phyloP scores from a whole-genome alignment of 2,797 vertebrate species.

The Psittacula echo region DNA sequence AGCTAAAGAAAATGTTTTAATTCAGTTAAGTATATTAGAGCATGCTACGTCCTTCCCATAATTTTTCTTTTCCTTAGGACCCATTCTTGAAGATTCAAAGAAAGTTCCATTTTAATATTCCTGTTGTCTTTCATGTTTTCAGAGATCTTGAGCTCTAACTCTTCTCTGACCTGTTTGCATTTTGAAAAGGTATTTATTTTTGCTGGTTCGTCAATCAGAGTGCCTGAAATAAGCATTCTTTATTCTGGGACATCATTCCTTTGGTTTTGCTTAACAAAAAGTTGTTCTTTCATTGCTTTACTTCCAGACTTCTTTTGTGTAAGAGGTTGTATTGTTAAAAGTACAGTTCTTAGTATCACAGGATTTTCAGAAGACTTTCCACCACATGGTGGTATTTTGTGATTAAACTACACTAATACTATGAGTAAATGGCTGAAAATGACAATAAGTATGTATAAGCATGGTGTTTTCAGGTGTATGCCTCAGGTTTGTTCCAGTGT shows the following conservation, averaged over 20 bases:
- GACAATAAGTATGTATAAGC: not conserved
- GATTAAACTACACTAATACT: not conserved
- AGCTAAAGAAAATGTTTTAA: not conserved
- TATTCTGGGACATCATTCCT: not conserved
- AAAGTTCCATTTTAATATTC: not conserved
- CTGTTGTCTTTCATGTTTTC: not conserved
- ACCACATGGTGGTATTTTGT: not conserved
- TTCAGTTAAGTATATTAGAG: not conserved
- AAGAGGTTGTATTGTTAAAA: not conserved
- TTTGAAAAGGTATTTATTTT: not conserved
- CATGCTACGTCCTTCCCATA: not conserved
- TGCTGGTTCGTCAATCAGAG: not conserved
- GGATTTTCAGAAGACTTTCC: not conserved
- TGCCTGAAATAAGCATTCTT: not conserved
- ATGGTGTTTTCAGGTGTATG: not conserved
- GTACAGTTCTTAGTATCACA: not conserved
- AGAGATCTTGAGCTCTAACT: not conserved
- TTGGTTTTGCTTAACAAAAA: not conserved
- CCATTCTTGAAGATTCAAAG: not conserved
- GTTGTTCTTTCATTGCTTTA: not conserved
- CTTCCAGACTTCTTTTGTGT: not conserved
- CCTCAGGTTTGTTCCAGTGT: not conserved
- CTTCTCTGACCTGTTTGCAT: not conserved
- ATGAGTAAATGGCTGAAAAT: not conserved
- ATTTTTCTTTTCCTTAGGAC: not conserved